Conservation (phyloP, 2,113 vertebrate species). For the Chaetodon auriga region DNA sequence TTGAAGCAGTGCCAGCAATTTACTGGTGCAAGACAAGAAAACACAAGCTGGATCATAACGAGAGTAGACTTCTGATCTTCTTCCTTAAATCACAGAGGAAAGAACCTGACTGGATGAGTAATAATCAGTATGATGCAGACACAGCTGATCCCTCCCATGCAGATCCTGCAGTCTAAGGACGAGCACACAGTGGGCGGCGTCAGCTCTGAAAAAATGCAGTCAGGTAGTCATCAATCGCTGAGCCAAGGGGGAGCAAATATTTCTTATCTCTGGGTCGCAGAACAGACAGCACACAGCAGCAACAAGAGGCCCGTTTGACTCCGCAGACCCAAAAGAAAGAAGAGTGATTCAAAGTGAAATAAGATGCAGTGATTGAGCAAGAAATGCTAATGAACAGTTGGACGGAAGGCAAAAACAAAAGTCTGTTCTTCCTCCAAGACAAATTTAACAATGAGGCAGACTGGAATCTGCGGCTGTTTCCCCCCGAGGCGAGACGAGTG, state of each 20-base stretch:
- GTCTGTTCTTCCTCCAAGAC: neutral
- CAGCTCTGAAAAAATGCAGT: slow-evolving; percentile 34
- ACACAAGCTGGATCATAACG: neutral
- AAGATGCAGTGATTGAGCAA: neutral
- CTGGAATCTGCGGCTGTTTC: slow-evolving; percentile 25
- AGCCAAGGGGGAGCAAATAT: neutral
- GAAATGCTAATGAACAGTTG: neutral
- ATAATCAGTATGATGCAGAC: neutral
- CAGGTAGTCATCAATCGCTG: slow-evolving; percentile 1
- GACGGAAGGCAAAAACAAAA: neutral
- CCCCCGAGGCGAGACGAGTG: slow-evolving; percentile 21
- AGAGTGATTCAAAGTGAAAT: neutral
- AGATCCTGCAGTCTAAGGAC: neutral
- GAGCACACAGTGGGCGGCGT: neutral
- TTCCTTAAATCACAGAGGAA: neutral
- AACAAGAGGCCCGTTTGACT: neutral
- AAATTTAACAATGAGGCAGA: neutral
- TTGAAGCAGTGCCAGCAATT: too few relatives aligned
- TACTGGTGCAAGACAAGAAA: neutral
- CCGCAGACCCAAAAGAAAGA: neutral
- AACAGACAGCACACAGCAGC: neutral
- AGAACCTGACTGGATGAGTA: neutral
- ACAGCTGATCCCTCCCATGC: neutral
- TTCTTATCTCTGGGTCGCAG: slow-evolving; percentile 52
- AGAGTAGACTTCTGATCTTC: neutral